Evolutionary conservation across 1,140 invertebrate species (phyloP).

Genomic region (Gerris buenoi): DNA sequence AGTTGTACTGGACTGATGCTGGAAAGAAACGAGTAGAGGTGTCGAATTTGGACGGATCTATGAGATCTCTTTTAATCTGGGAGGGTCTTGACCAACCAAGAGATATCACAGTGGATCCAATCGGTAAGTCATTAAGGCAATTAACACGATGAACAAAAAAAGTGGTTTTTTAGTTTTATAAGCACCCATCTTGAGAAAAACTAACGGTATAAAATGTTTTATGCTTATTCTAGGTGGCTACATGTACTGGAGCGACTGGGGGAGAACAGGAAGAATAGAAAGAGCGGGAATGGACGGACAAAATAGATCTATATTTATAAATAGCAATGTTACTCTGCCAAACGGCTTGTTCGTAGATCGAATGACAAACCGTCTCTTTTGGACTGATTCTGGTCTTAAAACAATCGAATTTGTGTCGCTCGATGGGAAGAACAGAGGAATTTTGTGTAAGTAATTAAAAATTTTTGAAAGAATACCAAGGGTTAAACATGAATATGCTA

Average conservation of each 20-base stretch:
- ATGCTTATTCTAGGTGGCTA: conserved; percentile 41
- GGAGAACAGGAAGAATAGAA: conserved; percentile 61
- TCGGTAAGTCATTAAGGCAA: conserved; percentile 37
- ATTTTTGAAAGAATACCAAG: too few species aligned
- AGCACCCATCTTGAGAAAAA: too few species aligned
- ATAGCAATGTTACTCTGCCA: conserved; percentile 57
- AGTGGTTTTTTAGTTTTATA: too few species aligned
- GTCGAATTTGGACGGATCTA: conserved; percentile 55
- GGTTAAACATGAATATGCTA: too few species aligned
- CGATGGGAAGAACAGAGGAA: conserved; percentile 55
- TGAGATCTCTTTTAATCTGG: conserved; percentile 61
- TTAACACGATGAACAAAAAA: too few species aligned
- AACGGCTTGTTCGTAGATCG: conserved; percentile 71
- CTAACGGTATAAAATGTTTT: too few species aligned
- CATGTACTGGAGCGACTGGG: conserved; percentile 88
- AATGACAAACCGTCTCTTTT: conserved; percentile 48
- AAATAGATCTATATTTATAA: conserved; percentile 45
- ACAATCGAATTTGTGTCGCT: conserved; percentile 68
- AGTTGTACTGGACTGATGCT: conserved; percentile 80
- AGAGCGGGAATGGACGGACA: conserved; percentile 75
- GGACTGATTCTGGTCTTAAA: conserved; percentile 66
- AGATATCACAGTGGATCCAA: conserved; percentile 70
- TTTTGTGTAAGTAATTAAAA: conserved; percentile 30
- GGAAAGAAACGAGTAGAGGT: conserved; percentile 69
- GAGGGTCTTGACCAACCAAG: conserved; percentile 64